Percentiles rank a stretch among this genome's conserved stretches.
Evolutionary conservation across 1,140 invertebrate species (phyloP).

Genomic region (Hycleus cichorii): DNA sequence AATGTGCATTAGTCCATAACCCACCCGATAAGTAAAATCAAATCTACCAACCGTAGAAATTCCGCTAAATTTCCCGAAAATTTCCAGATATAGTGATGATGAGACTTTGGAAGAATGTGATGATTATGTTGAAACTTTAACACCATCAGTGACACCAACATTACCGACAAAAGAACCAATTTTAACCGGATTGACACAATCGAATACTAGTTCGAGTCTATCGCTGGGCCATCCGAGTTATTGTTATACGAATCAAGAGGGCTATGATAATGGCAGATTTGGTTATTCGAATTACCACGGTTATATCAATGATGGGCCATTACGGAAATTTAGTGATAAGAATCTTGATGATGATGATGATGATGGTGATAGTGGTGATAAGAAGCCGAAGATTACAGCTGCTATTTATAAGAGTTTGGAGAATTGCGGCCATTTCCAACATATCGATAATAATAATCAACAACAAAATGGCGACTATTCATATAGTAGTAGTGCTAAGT

Average conservation of each 20-base stretch:
- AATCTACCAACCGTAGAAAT: neutral
- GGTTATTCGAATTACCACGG: slow-evolving; percentile 56
- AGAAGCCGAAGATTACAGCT: slow-evolving; percentile 53
- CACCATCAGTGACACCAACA: slow-evolving; percentile 30
- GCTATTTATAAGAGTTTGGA: slow-evolving; percentile 52
- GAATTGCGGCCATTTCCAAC: no score
- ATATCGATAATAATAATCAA: no score
- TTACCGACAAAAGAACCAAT: slow-evolving; percentile 3
- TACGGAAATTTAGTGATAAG: slow-evolving; percentile 34
- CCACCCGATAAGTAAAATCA: slow-evolving; percentile 34
- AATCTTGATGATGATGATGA: no score
- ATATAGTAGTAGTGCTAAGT: no score
- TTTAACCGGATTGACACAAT: slow-evolving; percentile 65
- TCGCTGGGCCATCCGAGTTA: slow-evolving; percentile 52
- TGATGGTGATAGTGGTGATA: no score
- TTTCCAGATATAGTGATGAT: slow-evolving; percentile 40
- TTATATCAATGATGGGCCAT: slow-evolving; percentile 45
- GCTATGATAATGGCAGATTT: slow-evolving; percentile 64
- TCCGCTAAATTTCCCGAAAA: neutral
- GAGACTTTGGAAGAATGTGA: slow-evolving; percentile 42
- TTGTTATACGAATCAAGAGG: slow-evolving; percentile 65
- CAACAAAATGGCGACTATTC: no score
- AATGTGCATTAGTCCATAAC: slow-evolving; percentile 38
- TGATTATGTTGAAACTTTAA: slow-evolving; percentile 40
- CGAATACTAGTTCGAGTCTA: slow-evolving; percentile 65